Percentiles rank a stretch among this genome's conserved stretches.
These are phyloP conservation scores for Seriola quinqueradiata DNA, from an alignment of 2,113 vertebrate genomes.

Conservation along the genomic window DNA sequence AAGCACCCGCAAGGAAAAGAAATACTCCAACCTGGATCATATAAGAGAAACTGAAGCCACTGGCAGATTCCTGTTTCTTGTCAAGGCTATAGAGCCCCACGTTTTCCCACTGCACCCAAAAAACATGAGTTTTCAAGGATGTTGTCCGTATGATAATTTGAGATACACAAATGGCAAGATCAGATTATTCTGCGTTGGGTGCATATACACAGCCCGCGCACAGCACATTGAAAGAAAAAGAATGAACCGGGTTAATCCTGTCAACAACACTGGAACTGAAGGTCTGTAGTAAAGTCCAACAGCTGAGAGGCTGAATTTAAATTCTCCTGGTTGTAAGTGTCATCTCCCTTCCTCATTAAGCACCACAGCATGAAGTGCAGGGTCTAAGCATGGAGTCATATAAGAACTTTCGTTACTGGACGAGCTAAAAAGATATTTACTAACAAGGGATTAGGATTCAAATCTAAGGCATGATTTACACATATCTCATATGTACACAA, in stretches of 20 bases:
- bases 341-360: slow-evolving; percentile 1
- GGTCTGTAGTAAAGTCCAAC: background rate
- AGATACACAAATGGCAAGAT: background rate
- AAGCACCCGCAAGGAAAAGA: background rate
- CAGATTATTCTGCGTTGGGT: background rate
- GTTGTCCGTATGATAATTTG: background rate
- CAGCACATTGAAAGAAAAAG: background rate
- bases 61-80: slow-evolving; percentile 4
- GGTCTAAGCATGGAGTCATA: background rate
- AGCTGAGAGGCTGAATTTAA: background rate
- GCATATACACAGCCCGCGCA: slow-evolving; percentile 2
- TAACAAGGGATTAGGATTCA: background rate
- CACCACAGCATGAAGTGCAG: background rate
- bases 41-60: slow-evolving; percentile 9
- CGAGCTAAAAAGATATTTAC: background rate
- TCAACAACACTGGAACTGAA: background rate
- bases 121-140: slow-evolving; percentile 2
- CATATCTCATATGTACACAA: background rate
- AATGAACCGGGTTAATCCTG: background rate
- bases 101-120: background rate
- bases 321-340: background rate
- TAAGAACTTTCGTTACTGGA: background rate
- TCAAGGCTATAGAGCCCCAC: background rate
- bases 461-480: slow-evolving; percentile 2
- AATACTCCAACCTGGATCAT: background rate